Evolutionary conservation across 2,797 vertebrate species (phyloP).

Genomic region (Neosalanx taihuensis): DNA sequence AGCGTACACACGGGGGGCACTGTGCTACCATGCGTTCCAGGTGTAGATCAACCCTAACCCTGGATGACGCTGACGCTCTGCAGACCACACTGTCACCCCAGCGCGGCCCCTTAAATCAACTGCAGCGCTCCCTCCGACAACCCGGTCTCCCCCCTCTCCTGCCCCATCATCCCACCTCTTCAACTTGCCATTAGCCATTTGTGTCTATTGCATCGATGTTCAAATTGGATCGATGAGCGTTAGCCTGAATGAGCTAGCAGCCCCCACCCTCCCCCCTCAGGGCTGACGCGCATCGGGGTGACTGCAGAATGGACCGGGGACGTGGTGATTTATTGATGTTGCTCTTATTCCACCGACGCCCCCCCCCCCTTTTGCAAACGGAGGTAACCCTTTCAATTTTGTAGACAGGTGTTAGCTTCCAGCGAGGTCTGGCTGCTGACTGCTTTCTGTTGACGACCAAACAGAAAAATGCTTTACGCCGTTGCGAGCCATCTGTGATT

Average conservation of each 20-base stretch:
- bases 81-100: too few relatives aligned
- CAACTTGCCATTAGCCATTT: constrained; percentile 9
- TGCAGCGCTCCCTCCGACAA: not conserved
- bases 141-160: not conserved
- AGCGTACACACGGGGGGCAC: not conserved
- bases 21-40: not conserved
- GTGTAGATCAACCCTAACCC: not conserved
- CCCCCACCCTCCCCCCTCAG: not conserved
- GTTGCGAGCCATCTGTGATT: too few relatives aligned
- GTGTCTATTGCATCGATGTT: not conserved
- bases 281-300: constrained; percentile 2
- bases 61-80: not conserved
- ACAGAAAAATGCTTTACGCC: too few relatives aligned
- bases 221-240: not conserved
- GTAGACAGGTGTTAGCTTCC: too few relatives aligned
- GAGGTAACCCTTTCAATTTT: too few relatives aligned
- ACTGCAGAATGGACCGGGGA: constrained; percentile 15
- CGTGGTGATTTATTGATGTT: constrained; percentile 22
- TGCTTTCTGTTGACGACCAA: too few relatives aligned
- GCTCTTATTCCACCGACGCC: constrained; percentile 12
- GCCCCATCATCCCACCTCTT: not conserved
- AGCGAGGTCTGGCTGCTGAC: too few relatives aligned
- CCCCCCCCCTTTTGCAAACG: not conserved
- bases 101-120: not conserved
- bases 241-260: constrained; percentile 13